A percentile compares a stretch with the other conserved stretches of the same genome.
Conservation (phyloP, 1,140 invertebrate genomes). For the Drosophila burlai region DNA sequence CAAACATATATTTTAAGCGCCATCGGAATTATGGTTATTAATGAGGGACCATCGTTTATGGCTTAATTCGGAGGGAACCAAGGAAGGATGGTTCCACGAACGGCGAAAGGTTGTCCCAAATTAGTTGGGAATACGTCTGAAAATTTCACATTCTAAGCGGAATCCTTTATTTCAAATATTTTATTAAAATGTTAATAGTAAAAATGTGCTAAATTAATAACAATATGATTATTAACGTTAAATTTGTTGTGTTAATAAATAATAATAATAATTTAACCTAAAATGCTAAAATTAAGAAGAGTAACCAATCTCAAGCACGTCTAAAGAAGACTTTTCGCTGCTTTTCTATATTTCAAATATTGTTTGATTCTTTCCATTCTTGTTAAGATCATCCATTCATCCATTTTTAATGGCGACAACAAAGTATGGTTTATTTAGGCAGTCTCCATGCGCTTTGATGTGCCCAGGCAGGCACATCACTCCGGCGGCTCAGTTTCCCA, state of each 20-base stretch:
- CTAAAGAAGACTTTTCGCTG: too few relatives aligned
- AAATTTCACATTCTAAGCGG: neutral
- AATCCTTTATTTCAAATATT: neutral
- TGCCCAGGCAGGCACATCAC: neutral
- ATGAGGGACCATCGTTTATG: conserved; percentile 38
- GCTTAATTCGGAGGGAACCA: conserved; percentile 20
- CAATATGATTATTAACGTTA: too few relatives aligned
- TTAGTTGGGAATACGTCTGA: neutral
- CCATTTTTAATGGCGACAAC: conserved; percentile 1
- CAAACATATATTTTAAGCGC: conserved; percentile 51
- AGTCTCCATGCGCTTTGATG: conserved; percentile 17
- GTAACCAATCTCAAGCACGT: too few relatives aligned
- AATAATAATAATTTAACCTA: too few relatives aligned
- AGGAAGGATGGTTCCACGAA: neutral
- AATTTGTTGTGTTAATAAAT: too few relatives aligned
- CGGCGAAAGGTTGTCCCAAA: neutral
- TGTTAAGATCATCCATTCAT: too few relatives aligned
- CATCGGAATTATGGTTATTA: conserved; percentile 51
- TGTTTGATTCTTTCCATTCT: neutral
- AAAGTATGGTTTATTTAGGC: conserved; percentile 3
- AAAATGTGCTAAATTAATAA: too few relatives aligned
- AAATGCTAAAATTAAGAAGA: too few relatives aligned
- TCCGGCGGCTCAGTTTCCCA: neutral
- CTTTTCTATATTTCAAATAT: neutral
- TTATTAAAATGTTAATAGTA: too few relatives aligned